Conservation (phyloP, 2,113 vertebrate species). For the Marmota flaviventris region DNA sequence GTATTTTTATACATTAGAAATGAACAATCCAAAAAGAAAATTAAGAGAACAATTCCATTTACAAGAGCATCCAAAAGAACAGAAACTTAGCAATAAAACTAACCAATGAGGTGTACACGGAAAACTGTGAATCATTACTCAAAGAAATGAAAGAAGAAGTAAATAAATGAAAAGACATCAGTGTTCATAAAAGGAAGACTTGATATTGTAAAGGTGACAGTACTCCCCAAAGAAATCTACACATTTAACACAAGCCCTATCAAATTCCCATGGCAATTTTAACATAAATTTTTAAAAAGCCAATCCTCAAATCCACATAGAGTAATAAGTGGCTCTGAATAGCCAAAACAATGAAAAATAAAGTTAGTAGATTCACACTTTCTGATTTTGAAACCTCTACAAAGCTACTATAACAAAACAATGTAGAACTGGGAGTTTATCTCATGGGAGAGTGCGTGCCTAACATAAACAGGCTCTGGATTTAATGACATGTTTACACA, state of each 20-base stretch:
- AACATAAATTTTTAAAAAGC: not conserved
- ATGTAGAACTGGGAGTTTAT: not conserved
- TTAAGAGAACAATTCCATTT: not conserved
- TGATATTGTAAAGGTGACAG: not conserved
- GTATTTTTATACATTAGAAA: not conserved
- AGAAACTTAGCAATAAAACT: conserved; percentile 37
- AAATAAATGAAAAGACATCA: conserved; percentile 9
- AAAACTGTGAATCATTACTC: conserved; percentile 18
- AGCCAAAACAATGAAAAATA: not conserved
- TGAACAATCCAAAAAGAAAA: conserved; percentile 8
- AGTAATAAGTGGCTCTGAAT: not conserved
- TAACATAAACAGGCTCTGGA: not conserved
- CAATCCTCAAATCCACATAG: not conserved
- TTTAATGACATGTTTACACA: not conserved
- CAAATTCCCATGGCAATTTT: not conserved
- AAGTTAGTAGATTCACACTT: not conserved
- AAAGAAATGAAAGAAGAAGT: not conserved
- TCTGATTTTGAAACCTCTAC: not conserved
- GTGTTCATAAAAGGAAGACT: not conserved
- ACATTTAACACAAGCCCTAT: not conserved
- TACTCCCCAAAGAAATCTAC: not conserved
- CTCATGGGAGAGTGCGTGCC: not conserved
- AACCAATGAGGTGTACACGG: not conserved
- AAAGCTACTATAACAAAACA: not conserved
- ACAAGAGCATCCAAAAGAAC: not conserved